phyloP scores from a whole-genome alignment of 1,140 invertebrate species.

The Lerema accius region DNA sequence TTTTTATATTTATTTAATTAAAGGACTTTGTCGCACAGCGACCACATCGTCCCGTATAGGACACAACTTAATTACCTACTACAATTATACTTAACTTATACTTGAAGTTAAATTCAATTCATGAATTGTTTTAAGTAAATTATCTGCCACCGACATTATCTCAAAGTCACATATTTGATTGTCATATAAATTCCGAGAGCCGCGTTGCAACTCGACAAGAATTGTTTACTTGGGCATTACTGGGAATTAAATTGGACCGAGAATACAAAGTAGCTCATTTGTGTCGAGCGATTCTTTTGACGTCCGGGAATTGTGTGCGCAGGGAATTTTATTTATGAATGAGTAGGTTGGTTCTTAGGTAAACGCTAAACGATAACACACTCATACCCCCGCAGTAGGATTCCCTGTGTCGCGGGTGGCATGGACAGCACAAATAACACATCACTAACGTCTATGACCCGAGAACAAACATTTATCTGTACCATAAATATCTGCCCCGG shows the following conservation, averaged over 20 bases:
- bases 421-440: too few relatives aligned
- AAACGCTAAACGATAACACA: too few relatives aligned
- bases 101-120: neutral
- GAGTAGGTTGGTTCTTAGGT: neutral
- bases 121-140: neutral
- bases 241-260: slow-evolving; percentile 22
- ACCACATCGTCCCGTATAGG: too few relatives aligned
- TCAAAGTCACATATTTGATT: neutral
- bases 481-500: too few relatives aligned
- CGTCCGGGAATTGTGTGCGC: slow-evolving; percentile 7
- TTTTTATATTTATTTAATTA: too few relatives aligned
- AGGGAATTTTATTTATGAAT: slow-evolving; percentile 9
- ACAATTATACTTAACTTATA: too few relatives aligned
- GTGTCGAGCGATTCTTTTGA: slow-evolving; percentile 15
- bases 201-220: slow-evolving; percentile 7
- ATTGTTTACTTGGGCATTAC: slow-evolving; percentile 25
- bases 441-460: too few relatives aligned
- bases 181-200: slow-evolving; percentile 17
- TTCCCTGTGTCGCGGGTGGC: too few relatives aligned
- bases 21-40: too few relatives aligned
- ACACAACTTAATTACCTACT: too few relatives aligned
- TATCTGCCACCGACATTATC: neutral
- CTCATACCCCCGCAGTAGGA: too few relatives aligned
- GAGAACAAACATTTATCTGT: too few relatives aligned
- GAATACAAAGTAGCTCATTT: slow-evolving; percentile 29